Base-by-base conservation (phyloP, 2,797 vertebrate genomes). In the Phaenicophaeus curvirostris region DNA sequence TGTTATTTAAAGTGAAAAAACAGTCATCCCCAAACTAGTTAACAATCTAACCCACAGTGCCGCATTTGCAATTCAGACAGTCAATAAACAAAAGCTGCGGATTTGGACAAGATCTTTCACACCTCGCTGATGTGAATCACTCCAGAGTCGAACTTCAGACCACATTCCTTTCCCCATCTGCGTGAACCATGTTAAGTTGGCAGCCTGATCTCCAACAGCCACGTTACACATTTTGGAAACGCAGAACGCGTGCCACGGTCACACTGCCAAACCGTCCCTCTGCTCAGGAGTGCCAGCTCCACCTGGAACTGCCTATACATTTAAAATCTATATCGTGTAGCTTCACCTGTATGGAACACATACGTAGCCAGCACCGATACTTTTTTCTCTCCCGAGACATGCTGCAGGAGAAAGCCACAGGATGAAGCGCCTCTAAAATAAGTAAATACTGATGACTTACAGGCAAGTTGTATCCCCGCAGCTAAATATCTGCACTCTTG, bases 101-200 rank as follows among this genome's bases (percentile, higher is more conserved):
- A 75, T 78, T 90, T 95, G 78, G 67, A 93, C 92, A 79, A 88
- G 91, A 76, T 92, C 86, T 85, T 96, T 93, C 86, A 78, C 87
- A 83, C 85, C 78, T 87, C 48, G 5, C 75, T 71, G 81, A 85
- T 79, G 73, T 74, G 89, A 95, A 90, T 89, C 80, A 51, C 73
- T 94, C 81, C 91, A 73, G 79, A 92, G 81, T 94, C 83, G 95
- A 93, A 91, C 93, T 94, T 90, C 51, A 93, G 87, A 87, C 84
- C 80, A n/a, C 76, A 69, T 61, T 81, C 35, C 13, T 42, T 79
- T 54, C 92, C 67, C 90, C 92, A 96, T 84, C 95, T 95, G 90
- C 3, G 14, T 15, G 35, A 76, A 57, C 42, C 79, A 19, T 10
- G 75, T 6, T 46, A 24, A 35, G 48, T 30, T 84, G 93, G 86